Conservation (phyloP, 1,140 invertebrate species). For the Bombyx mandarina region DNA sequence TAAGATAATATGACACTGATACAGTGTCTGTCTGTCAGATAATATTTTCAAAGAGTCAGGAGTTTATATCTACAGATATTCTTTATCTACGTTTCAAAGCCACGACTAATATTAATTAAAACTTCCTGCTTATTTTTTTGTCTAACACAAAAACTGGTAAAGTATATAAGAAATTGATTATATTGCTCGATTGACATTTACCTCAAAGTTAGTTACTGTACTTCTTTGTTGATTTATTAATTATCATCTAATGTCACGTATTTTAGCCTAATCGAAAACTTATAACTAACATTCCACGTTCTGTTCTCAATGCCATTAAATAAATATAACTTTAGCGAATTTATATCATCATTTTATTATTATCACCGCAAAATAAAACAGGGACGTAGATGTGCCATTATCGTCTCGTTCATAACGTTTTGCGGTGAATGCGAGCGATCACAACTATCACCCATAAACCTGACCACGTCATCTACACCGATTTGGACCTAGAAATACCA, state of each 20-base stretch:
- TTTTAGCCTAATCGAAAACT: too few relatives aligned
- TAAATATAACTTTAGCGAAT: conserved; percentile 23
- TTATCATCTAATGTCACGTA: too few relatives aligned
- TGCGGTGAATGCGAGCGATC: conserved; percentile 51
- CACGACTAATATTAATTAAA: conserved; percentile 16
- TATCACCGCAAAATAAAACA: conserved; percentile 40
- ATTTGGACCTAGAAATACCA: conserved; percentile 18
- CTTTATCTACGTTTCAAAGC: conserved; percentile 4
- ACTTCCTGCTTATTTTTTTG: conserved; percentile 11
- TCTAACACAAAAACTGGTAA: not conserved
- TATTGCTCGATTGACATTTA: too few relatives aligned
- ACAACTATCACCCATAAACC: conserved; percentile 42
- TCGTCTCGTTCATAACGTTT: conserved; percentile 54
- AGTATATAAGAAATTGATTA: too few relatives aligned
- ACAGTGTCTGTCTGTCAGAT: conserved; percentile 37
- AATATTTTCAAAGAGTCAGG: conserved; percentile 33
- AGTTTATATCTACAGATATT: conserved; percentile 32
- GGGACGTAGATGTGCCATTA: conserved; percentile 37
- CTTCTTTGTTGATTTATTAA: too few relatives aligned
- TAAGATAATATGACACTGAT: conserved; percentile 41
- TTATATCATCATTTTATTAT: conserved; percentile 33
- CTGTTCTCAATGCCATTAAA: not conserved
- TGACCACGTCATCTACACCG: conserved; percentile 33
- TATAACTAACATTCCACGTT: too few relatives aligned
- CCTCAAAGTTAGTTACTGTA: too few relatives aligned